Evolutionary conservation across 2,797 vertebrate species (phyloP), one percentile per base, ranked within the genome.

Genomic region (Sebastes elongatus): DNA sequence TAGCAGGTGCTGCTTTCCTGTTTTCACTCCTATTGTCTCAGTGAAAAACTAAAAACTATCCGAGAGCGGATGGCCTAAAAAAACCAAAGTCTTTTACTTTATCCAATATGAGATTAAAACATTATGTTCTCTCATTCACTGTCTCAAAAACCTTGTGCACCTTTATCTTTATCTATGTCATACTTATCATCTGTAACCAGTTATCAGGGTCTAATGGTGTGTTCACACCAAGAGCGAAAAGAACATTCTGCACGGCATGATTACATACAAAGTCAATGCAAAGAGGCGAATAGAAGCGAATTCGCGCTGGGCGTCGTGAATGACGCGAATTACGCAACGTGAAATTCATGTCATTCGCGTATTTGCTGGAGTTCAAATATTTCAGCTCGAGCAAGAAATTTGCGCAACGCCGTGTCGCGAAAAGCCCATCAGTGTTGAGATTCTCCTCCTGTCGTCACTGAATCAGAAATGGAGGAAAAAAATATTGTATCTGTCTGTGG

Each of bases 211-310:
- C 46, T 49, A 49, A 49, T 20, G 18, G 46, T 49, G 46, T 49
- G 46, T 49, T 49, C 46, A 49, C 18, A 49, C 46, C 46, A 49
- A 49, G 46, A 49, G 7, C 18, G 3, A 20, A 49, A 49, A 9
- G 7, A 49, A 1, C 46, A 20, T 49, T 49, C 0, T 0, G 2
- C 46, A 0, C 1, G 7, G 6, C 16, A 18, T 7, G 42, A 46
- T 46, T 18, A 8, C 42, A 46, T 46, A 2, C 16, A 49, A 20
- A 49, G 46, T 0, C 7, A 20, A 20, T 49, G 46, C 46, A 49
- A 20, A 49, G 46, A 49, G 0, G 42, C 3, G 42, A 49, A 0
- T 42, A 42, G 5, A 42, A 0, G 0, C 42, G 0, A 18, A 46
- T 46, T 4, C 0, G 16, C 42, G 16, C 16, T 7, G 3, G 16